Conservation (phyloP, 37 sponge, comb jelly and placozoan species). For the Corticium candelabrum region DNA sequence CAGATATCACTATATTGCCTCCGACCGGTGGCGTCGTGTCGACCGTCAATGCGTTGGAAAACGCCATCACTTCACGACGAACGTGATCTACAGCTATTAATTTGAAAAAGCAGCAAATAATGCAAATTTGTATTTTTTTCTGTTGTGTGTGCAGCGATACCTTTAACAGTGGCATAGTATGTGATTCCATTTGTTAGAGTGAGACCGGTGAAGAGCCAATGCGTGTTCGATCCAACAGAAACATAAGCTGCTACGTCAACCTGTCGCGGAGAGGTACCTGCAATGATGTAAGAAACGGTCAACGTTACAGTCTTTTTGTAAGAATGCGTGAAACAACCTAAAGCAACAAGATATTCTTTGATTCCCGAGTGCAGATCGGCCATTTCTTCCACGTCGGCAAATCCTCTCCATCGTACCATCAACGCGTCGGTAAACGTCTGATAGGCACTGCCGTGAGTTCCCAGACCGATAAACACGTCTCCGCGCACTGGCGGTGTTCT, state of each 20-base stretch:
- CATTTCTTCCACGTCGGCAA: constrained; percentile 26
- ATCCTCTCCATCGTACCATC: constrained; percentile 39
- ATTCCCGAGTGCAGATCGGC: constrained; percentile 29
- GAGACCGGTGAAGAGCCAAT: background rate
- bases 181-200: background rate
- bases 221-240: background rate
- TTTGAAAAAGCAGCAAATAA: too few species aligned
- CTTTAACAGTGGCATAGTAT: background rate
- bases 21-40: constrained; percentile 54
- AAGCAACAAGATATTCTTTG: constrained; percentile 48
- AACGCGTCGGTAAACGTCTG: constrained; percentile 25
- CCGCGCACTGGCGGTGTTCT: background rate
- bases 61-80: constrained; percentile 15
- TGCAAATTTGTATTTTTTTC: too few species aligned
- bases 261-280: background rate
- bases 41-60: constrained; percentile 29
- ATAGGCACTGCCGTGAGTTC: background rate
- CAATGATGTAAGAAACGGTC: too few species aligned
- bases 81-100: constrained; percentile 26
- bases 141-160: too few species aligned
- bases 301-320: too few species aligned
- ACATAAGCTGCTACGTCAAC: background rate
- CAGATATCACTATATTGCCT: constrained; percentile 12
- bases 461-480: background rate
- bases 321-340: too few species aligned